A percentile compares a stretch with the other conserved stretches of the same genome.
Conservation (phyloP, 2,797 vertebrate genomes). For the Syngnathus acus region DNA sequence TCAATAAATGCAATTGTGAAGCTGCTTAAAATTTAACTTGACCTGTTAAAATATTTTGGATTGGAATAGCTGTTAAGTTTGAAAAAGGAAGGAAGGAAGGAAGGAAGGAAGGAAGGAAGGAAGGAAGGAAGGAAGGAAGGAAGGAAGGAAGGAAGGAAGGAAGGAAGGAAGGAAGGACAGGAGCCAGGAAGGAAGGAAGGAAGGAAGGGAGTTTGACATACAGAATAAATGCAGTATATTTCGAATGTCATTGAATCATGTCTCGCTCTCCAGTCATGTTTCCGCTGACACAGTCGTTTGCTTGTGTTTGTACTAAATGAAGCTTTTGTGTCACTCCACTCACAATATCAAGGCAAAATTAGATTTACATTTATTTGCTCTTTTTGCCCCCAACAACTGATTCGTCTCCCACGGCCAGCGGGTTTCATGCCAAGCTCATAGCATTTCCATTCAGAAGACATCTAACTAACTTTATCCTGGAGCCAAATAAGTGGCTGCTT, state of each 20-base stretch:
- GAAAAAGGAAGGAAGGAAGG: no score
- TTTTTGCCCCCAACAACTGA: constrained; percentile 64
- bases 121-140: no score
- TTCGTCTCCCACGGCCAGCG: constrained; percentile 59
- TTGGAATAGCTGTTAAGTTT: no score
- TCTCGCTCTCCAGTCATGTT: constrained; percentile 12
- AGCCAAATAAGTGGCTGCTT: constrained; percentile 66
- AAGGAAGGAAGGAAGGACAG: no score
- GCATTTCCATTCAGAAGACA: constrained; percentile 67
- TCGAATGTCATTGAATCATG: constrained; percentile 23
- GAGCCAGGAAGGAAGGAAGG: no score
- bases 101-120: no score
- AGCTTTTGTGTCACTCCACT: constrained; percentile 18
- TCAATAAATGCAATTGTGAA: no score
- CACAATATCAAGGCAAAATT: constrained; percentile 43
- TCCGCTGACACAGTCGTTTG: constrained; percentile 29
- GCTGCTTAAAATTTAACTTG: no score
- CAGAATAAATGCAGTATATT: constrained; percentile 30
- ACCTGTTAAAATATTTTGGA: no score
- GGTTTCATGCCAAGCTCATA: constrained; percentile 66
- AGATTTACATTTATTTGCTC: constrained; percentile 55
- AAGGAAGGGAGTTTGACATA: constrained; percentile 10
- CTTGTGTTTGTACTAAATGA: constrained; percentile 33
- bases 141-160: no score
- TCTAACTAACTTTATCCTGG: constrained; percentile 57